These are phyloP conservation scores for Stomorhina lunata DNA, from an alignment of 2,888 invertebrate genomes.

Conservation along the genomic window DNA sequence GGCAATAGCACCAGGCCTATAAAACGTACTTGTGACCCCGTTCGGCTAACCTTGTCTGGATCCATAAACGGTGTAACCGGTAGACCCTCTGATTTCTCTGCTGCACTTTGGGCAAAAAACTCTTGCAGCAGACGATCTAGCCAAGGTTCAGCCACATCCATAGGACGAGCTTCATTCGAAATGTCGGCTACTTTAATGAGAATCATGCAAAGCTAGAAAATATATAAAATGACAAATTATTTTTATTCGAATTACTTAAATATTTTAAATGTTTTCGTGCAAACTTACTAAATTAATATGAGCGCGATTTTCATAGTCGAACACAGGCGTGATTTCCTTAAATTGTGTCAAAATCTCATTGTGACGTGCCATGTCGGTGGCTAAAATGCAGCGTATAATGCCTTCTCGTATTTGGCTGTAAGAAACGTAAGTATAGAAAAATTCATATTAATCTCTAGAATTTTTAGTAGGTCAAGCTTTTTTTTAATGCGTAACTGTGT, in stretches of 20 bases:
- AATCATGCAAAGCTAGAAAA: conserved; percentile 85
- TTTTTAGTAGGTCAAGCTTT: conserved; percentile 11
- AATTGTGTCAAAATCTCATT: conserved; percentile 88
- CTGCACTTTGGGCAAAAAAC: conserved; percentile 89
- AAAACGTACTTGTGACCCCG: conserved; percentile 91
- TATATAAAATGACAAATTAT: background rate
- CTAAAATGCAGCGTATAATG: conserved; percentile 88
- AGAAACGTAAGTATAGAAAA: conserved; percentile 39
- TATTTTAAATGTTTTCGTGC: background rate
- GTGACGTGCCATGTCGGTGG: conserved; percentile 90
- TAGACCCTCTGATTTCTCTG: conserved; percentile 89
- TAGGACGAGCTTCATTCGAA: conserved; percentile 90
- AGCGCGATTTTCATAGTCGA: conserved; percentile 85
- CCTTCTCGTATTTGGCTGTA: conserved; percentile 86
- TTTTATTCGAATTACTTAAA: background rate
- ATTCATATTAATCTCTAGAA: background rate
- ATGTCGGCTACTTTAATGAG: conserved; percentile 92
- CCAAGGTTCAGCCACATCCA: conserved; percentile 92
- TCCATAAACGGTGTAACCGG: conserved; percentile 94
- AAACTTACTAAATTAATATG: conserved; percentile 86
- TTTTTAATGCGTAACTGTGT: background rate
- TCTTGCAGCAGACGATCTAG: conserved; percentile 85
- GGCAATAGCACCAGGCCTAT: conserved; percentile 90
- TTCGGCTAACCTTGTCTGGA: conserved; percentile 90
- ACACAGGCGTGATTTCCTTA: conserved; percentile 84